phyloP scores from a whole-genome alignment of 2,113 vertebrate genomes.

The Cebidichthys violaceus region DNA sequence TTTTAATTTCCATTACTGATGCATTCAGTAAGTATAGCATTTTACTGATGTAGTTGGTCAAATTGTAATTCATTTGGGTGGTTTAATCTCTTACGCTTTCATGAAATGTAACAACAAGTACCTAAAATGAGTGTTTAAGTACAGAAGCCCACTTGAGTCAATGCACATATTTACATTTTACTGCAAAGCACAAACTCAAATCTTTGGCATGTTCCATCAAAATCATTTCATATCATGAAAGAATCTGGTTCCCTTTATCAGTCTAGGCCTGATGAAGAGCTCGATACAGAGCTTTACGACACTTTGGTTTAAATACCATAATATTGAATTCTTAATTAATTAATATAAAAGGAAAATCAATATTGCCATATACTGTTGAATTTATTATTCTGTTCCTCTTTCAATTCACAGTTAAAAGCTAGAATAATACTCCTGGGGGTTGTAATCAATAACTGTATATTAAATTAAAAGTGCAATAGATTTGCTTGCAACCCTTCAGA shows the following conservation, averaged over 20 bases:
- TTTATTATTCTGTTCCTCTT: constrained; percentile 29
- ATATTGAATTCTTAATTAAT: constrained; percentile 30
- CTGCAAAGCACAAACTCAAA: not conserved
- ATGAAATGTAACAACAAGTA: not conserved
- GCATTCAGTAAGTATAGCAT: not conserved
- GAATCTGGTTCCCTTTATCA: not conserved
- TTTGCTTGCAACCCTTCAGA: not conserved
- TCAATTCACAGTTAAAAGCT: constrained; percentile 35
- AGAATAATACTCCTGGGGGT: not conserved
- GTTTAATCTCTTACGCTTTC: not conserved
- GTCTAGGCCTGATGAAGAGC: not conserved
- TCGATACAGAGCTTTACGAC: not conserved
- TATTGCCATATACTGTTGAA: constrained; percentile 17
- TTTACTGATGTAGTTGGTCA: not conserved
- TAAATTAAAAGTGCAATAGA: constrained; percentile 10
- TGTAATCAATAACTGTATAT: constrained; percentile 24
- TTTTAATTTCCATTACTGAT: not conserved
- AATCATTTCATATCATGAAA: not conserved
- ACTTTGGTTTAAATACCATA: not conserved
- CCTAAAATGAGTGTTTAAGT: not conserved
- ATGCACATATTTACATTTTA: not conserved
- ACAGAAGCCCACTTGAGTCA: not conserved
- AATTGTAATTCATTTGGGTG: not conserved
- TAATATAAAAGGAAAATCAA: constrained; percentile 43
- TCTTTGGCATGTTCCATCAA: not conserved